These are phyloP conservation scores for Plumapathes pennacea DNA, from an alignment of 92 coral and sea anemone genomes.

Conservation along the genomic window DNA sequence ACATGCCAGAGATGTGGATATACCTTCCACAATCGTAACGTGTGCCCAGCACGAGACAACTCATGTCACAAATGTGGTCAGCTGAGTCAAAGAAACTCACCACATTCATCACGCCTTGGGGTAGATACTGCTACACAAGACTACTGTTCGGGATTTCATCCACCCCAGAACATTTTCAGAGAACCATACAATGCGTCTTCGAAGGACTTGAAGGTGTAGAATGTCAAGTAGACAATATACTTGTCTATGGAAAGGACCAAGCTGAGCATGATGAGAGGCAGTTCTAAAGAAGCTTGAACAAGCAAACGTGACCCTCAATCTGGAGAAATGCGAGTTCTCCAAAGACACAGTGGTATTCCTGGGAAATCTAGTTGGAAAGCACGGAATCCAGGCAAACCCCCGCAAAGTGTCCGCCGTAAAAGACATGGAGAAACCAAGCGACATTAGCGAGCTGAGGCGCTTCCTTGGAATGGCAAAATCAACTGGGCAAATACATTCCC, in stretches of 20 bases:
- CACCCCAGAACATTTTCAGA: constrained; percentile 47
- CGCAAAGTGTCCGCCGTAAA: constrained; percentile 17
- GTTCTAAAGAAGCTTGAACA: constrained; percentile 19
- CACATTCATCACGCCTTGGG: constrained; percentile 53
- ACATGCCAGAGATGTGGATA: too few species aligned
- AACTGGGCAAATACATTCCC: constrained; percentile 17
- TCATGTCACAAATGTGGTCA: too few species aligned
- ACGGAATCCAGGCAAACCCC: constrained; percentile 26
- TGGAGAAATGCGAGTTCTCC: constrained; percentile 49
- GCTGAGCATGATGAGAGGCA: constrained; percentile 30
- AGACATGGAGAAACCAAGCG: constrained; percentile 18
- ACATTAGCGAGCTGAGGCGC: constrained; percentile 18
- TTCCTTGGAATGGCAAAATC: constrained; percentile 46
- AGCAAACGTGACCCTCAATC: constrained; percentile 34
- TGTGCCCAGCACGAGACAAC: too few species aligned
- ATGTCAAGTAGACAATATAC: constrained; percentile 27
- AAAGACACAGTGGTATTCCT: constrained; percentile 18
- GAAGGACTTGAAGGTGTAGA: constrained; percentile 29
- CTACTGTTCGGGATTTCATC: constrained; percentile 53
- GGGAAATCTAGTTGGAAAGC: constrained; percentile 15
- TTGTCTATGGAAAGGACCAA: constrained; percentile 34
- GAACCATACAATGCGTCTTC: constrained; percentile 22
- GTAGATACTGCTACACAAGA: constrained; percentile 34
- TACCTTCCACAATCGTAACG: too few species aligned
- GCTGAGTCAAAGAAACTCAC: too few species aligned